A percentile compares a stretch with the other conserved stretches of the same genome.
Conservation (phyloP, 2,888 invertebrate genomes). For the Aelia acuminata region DNA sequence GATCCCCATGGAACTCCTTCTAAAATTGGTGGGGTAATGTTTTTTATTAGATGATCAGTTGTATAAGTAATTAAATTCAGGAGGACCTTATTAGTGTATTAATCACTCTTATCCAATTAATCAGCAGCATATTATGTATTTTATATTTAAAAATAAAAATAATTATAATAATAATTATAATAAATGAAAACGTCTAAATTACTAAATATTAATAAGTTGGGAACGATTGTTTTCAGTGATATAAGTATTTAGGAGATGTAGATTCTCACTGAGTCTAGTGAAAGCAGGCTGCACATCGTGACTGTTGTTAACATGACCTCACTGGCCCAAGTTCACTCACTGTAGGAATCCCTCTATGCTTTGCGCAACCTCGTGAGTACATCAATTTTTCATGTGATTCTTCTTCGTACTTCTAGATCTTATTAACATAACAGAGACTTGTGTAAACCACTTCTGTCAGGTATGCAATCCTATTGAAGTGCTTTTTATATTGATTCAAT, state of each 20-base stretch:
- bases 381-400: background rate
- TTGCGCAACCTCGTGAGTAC: background rate
- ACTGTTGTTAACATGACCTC: background rate
- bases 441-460: background rate
- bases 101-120: too few species aligned
- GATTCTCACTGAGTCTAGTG: background rate
- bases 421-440: background rate
- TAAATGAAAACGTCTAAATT: too few species aligned
- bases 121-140: too few species aligned
- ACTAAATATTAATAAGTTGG: too few species aligned
- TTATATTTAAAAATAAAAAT: too few species aligned
- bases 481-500: background rate
- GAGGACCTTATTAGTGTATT: too few species aligned
- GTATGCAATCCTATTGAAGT: background rate
- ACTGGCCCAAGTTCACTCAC: background rate
- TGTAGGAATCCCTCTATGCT: background rate
- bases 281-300: background rate
- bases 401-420: constrained; percentile 21
- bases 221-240: background rate
- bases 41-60: too few species aligned
- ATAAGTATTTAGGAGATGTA: background rate
- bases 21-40: too few species aligned
- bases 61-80: too few species aligned
- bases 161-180: too few species aligned
- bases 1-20: too few species aligned